Evolutionary conservation across 1,140 invertebrate species (phyloP), one percentile per base, ranked within the genome.

Genomic region (Rhopalosiphum padi): DNA sequence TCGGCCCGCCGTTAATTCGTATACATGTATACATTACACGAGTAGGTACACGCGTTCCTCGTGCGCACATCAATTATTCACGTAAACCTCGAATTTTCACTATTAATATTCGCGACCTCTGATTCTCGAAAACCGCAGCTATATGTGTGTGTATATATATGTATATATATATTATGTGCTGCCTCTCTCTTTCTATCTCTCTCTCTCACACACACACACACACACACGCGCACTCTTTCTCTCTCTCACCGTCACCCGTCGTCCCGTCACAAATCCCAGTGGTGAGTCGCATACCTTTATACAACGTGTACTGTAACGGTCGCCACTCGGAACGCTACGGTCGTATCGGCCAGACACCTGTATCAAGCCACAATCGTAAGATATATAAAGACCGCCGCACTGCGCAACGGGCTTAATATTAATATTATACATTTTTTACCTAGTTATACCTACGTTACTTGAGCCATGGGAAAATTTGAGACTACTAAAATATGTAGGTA

Each of bases 41-140:
- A 77, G 60, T 77, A n/a, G 60, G 30, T 77, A 77, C 60, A 77
- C 60, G 30, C 60, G 82, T 83, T 41, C 82, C 82, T 83, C 35
- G 82, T 83, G n/a, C 21, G 82, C 37, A 41, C 82, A 83, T 83
- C 82, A 83, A 83, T 37, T 83, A 83, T 83, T 83, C 37, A 83
- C 37, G 82, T 83, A 83, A 83, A 83, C 82, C 82, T 83, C 82
- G 37, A 83, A 83, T 83, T 37, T 83, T 83, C 82, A 23, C n/a
- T 83, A 83, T 83, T 83, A 83, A 83, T 83, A 83, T 83, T 83
- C 82, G 82, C 22, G 37, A 83, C 82, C 82, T 83, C 9, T 83
- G 82, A 83, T 83, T 83, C 82, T 37, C 22, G 35, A 41, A 18
- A 23, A 83, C 82, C n/a, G 82, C 37, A 83, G 37, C 82, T 77